These are phyloP conservation scores for Charadrius vociferus DNA, from an alignment of 2,113 vertebrate genomes.

Conservation along the genomic window DNA sequence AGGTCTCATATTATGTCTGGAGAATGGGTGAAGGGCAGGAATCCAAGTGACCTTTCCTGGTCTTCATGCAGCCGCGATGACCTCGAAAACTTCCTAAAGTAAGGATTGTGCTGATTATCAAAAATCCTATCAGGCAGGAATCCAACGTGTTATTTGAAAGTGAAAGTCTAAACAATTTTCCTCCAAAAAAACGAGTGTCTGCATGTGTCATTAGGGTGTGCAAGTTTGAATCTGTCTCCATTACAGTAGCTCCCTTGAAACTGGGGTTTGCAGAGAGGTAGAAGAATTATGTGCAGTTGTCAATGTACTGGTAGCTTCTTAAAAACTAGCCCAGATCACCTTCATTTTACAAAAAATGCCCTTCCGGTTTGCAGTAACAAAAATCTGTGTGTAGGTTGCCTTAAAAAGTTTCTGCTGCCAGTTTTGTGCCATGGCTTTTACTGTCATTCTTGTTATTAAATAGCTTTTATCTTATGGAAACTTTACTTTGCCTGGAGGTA, in stretches of 20 bases:
- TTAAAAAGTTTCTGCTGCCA: neutral
- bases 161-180: neutral
- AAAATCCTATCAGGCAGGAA: neutral
- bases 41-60: constrained; percentile 96
- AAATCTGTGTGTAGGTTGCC: neutral
- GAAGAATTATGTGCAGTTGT: neutral
- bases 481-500: neutral
- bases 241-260: neutral
- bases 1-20: constrained; percentile 97
- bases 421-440: neutral
- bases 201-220: neutral
- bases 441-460: neutral
- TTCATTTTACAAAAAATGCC: neutral
- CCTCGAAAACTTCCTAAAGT: constrained; percentile 96
- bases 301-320: neutral
- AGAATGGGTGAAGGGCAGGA: constrained; percentile 97
- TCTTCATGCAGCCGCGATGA: constrained; percentile 94
- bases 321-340: neutral
- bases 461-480: neutral
- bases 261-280: neutral
- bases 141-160: neutral
- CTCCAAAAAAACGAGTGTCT: neutral
- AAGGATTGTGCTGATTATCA: constrained; percentile 42
- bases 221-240: neutral
- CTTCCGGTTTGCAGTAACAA: neutral